Base-by-base conservation (phyloP, 2,113 vertebrate genomes). In the Aldabrachelys gigantea region DNA sequence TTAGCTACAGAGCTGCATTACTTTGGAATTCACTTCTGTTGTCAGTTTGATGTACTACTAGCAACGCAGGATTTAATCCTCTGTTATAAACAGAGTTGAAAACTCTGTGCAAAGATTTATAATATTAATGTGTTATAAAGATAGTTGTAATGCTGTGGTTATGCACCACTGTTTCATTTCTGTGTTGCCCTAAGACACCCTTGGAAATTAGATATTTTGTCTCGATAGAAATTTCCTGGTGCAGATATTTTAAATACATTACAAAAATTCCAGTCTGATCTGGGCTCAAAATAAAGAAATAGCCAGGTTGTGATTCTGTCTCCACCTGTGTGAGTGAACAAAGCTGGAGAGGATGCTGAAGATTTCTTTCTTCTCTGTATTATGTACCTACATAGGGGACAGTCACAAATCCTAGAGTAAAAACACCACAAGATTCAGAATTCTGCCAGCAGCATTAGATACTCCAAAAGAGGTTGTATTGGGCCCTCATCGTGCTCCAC, bases 1-100 rank as follows among this genome's bases (percentile, higher is more conserved):
- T 95, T 93, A 95, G 57, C 53, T 80, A 81, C 82, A 91, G 78
- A 80, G 83, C 47, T 89, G 27, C n/a, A 27, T 91, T 93, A 57
- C 53, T 94, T 90, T 91, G 82, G 80, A 94, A 62, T 93, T 41
- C 41, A 72, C 3, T 80, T 57, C 41, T 88, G 14, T 82, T 91
- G 82, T 86, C 84, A 91, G 27, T 90, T 86, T 90, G 89, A 83
- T 84, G 6, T n/a, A 88, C 38, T 80, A 25, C 72, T 80, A 81
- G 35, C 65, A 91, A 57, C 1, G 1, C 76, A 52, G 65, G 81
- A 90, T 94, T 97, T 95, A 88, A 69, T 50, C 88, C 38, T n/a
- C 35, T 54, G 16, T 54, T 90, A 62, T 54, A 95, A 97, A 94
- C 7, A 41, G 49, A 91, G 41, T 21, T 93, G 62, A 96, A 96